These are phyloP conservation scores for Heliconius himera DNA, from an alignment of 1,140 invertebrate genomes.

Conservation along the genomic window DNA sequence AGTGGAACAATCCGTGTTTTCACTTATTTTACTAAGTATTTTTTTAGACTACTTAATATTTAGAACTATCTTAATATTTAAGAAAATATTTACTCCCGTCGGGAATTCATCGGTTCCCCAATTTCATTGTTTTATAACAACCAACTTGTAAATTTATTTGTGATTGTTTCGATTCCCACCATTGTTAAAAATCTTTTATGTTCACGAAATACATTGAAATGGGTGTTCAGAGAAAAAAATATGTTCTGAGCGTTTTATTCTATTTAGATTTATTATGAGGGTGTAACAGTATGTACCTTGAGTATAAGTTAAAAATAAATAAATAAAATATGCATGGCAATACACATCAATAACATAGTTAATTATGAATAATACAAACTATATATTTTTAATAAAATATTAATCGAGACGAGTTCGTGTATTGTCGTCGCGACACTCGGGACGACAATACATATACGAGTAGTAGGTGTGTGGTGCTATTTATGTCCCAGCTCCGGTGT, in stretches of 20 bases:
- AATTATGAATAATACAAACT: too few species aligned
- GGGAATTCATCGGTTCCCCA: neutral
- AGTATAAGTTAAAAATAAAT: too few species aligned
- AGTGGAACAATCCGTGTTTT: neutral
- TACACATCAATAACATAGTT: too few species aligned
- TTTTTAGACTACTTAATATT: too few species aligned
- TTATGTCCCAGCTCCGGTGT: too few species aligned
- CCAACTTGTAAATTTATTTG: conserved; percentile 15
- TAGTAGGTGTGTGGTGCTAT: too few species aligned
- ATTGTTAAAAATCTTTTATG: conserved; percentile 64
- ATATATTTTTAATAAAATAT: too few species aligned
- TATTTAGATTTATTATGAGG: neutral
- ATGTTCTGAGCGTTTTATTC: neutral
- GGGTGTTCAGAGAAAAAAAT: neutral
- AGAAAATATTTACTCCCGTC: neutral
- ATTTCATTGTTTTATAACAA: neutral
- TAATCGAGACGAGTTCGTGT: too few species aligned
- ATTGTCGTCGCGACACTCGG: too few species aligned
- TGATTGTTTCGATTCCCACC: conserved; percentile 68
- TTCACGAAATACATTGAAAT: neutral
- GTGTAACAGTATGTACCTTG: too few species aligned
- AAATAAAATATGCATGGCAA: too few species aligned
- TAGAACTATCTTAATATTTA: neutral
- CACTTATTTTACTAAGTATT: neutral
- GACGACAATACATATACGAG: too few species aligned